These are phyloP conservation scores for Zygaena filipendulae DNA, from an alignment of 2,888 invertebrate genomes.

Conservation along the genomic window DNA sequence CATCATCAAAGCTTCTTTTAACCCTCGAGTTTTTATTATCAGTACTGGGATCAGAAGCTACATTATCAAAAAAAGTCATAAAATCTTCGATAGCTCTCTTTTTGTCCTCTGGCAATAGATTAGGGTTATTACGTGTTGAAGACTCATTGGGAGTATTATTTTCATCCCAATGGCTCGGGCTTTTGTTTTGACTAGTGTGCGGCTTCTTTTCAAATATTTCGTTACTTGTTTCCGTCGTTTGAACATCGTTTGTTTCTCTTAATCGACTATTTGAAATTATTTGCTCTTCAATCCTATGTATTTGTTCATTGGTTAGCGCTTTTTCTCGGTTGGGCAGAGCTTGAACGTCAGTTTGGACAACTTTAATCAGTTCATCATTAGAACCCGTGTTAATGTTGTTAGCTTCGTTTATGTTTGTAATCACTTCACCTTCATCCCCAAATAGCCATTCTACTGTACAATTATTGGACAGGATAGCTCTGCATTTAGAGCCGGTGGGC, in stretches of 20 bases:
- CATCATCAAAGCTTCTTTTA: slow-evolving; percentile 38
- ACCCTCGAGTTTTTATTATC: slow-evolving; percentile 21
- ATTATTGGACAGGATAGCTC: slow-evolving; percentile 72
- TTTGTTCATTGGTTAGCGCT: slow-evolving; percentile 33
- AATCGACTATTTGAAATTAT: slow-evolving; percentile 36
- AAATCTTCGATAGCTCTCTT: slow-evolving; percentile 54
- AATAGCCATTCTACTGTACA: slow-evolving; percentile 70
- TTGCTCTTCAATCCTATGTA: slow-evolving; percentile 47
- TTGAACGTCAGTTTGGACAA: slow-evolving; percentile 32
- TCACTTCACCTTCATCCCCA: slow-evolving; percentile 41
- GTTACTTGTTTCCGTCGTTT: no score
- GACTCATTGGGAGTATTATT: no score
- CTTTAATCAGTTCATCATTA: slow-evolving; percentile 38
- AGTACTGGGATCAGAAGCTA: slow-evolving; percentile 26
- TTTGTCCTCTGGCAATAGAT: slow-evolving; percentile 34
- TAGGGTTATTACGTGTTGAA: no score
- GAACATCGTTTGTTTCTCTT: slow-evolving; percentile 10
- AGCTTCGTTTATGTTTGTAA: slow-evolving; percentile 13
- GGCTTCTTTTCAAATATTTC: no score
- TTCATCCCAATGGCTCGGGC: no score
- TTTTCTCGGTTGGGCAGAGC: slow-evolving; percentile 29
- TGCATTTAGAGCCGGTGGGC: slow-evolving; percentile 66
- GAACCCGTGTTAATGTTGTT: slow-evolving; percentile 33
- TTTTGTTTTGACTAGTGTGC: no score
- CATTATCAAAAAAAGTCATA: slow-evolving; percentile 45